A percentile compares a stretch with the other conserved stretches of the same genome.
Evolutionary conservation across 2,888 invertebrate genomes (phyloP).

Genomic region (Patella pellucida): DNA sequence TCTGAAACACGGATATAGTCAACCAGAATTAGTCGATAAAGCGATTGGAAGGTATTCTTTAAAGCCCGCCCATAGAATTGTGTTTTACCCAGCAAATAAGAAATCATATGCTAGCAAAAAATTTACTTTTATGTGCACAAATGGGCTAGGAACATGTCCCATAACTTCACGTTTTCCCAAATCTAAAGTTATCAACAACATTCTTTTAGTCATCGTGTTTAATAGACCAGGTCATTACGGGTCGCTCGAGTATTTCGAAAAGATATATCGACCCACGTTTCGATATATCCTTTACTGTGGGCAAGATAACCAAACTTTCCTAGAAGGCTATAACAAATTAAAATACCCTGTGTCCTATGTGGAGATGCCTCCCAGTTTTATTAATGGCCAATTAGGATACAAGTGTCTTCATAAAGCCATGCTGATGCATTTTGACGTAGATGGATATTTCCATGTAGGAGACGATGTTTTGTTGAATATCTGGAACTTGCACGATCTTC

Average conservation of each 20-base stretch:
- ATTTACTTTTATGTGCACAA: not conserved
- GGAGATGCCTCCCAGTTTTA: not conserved
- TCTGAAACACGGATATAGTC: not conserved
- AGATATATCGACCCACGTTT: not conserved
- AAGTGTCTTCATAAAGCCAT: conserved; percentile 13
- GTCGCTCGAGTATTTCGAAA: conserved; percentile 1
- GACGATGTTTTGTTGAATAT: conserved; percentile 18
- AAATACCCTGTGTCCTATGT: not conserved
- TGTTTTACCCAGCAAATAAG: not conserved
- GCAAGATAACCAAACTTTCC: not conserved
- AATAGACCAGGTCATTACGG: conserved; percentile 5
- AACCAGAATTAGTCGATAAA: not conserved
- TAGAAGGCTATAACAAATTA: not conserved
- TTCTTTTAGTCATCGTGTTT: not conserved
- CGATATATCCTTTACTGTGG: conserved; percentile 13
- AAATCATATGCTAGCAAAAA: not conserved
- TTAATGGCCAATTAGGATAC: conserved; percentile 5
- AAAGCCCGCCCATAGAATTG: not conserved
- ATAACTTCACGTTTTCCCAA: not conserved
- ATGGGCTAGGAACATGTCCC: not conserved
- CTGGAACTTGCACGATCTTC: conserved; percentile 12
- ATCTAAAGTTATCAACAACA: not conserved
- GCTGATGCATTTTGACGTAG: conserved; percentile 9
- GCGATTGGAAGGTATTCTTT: not conserved
- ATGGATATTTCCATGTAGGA: conserved; percentile 9